phyloP scores from a whole-genome alignment of 2,797 vertebrate species.

The Gallirallus australis region DNA sequence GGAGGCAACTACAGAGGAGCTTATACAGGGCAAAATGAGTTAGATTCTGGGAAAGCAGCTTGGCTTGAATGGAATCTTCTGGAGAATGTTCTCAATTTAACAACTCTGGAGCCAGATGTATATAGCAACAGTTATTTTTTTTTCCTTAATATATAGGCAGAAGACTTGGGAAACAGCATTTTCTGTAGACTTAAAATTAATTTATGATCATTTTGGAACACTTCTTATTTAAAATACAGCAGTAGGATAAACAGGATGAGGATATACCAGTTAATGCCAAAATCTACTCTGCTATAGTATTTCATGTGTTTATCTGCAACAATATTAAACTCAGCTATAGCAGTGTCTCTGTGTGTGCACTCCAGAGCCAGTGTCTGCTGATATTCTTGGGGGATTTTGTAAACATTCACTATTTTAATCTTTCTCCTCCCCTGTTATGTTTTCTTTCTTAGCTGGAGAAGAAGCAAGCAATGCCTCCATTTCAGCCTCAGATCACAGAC shows the following conservation, averaged over 20 bases:
- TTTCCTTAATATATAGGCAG: not conserved
- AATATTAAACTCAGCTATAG: not conserved
- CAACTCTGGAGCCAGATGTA: not conserved
- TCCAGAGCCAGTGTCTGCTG: not conserved
- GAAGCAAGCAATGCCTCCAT: slow-evolving; percentile 92
- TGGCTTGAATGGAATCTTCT: not conserved
- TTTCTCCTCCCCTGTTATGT: not conserved
- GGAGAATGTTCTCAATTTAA: not conserved
- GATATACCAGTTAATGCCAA: not conserved
- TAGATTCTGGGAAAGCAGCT: not conserved
- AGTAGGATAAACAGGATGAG: not conserved
- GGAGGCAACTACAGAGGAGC: not conserved
- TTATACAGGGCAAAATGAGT: not conserved
- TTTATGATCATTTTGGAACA: not conserved
- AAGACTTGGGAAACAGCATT: not conserved
- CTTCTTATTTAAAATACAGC: not conserved
- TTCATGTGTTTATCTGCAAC: not conserved
- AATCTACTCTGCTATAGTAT: not conserved
- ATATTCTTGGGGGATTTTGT: not conserved
- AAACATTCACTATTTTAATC: rapidly evolving
- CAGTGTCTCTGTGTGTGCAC: not conserved
- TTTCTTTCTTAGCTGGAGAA: slow-evolving; percentile 88
- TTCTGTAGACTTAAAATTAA: not conserved
- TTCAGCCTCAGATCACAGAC: slow-evolving; percentile 96
- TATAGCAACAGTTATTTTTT: not conserved